Evolutionary conservation across 2,797 vertebrate genomes (phyloP).

Genomic region (Eulemur rubriventer): DNA sequence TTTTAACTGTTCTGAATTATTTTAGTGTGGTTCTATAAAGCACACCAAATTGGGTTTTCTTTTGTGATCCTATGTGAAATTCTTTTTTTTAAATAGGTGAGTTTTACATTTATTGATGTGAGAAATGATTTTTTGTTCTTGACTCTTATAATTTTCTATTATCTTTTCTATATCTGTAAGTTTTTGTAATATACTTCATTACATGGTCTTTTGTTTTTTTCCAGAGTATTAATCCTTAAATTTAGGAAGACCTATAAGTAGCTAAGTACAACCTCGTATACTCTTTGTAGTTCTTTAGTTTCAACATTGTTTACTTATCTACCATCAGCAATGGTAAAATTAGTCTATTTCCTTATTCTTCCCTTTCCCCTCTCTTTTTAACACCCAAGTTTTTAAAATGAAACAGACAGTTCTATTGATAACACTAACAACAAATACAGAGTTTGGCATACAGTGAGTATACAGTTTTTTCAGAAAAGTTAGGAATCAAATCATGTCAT

Average conservation of each 20-base stretch:
- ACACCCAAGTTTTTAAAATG: not conserved
- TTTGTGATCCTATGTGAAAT: not conserved
- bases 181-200: not conserved
- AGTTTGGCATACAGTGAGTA: not conserved
- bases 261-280: not conserved
- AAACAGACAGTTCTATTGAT: not conserved
- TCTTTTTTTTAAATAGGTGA: not conserved
- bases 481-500: constrained; percentile 11
- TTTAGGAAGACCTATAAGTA: not conserved
- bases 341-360: not conserved
- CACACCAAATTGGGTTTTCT: not conserved
- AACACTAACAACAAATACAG: not conserved
- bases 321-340: not conserved
- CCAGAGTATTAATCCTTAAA: not conserved
- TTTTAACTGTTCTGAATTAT: not conserved
- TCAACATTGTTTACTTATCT: not conserved
- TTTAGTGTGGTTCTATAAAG: not conserved
- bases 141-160: not conserved
- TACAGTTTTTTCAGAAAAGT: not conserved
- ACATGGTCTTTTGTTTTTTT: not conserved
- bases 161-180: not conserved
- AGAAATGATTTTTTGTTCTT: not conserved
- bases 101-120: not conserved
- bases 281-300: not conserved
- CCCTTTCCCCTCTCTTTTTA: not conserved